Base-by-base conservation (phyloP, 2,888 invertebrate genomes). In the Parnassius glacialis region DNA sequence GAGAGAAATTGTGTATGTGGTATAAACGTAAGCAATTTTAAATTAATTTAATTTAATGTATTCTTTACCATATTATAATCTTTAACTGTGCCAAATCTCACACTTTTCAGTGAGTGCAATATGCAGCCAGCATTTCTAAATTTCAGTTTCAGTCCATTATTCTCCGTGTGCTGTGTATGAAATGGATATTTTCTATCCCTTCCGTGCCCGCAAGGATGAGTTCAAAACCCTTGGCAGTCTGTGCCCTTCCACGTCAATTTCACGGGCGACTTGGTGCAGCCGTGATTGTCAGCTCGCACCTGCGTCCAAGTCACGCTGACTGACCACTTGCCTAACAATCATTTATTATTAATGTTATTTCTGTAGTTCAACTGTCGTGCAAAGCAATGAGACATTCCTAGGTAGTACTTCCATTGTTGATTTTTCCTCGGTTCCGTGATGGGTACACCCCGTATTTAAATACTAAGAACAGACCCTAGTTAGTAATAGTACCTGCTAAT, bases 231-330 rank as follows among this genome's bases (percentile, higher is more conserved):
- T 50, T 51, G 42, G 44, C 43, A 34, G 50, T 3, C 16, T 16
- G 11, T 53, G 57, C 48, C 58, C 59, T 62, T 58, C 62, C 62
- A 44, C 45, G 50, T 58, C 54, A 51, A 62, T 62, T 62, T 59
- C 59, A 62, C 62, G 62, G 54, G n/a, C 62, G 58, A 62, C 51
- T 54, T 58, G 47, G 41, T 44, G 54, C 62, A 48, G 58, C 62
- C 48, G 45, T 62, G 62, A 62, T 62, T 62, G 62, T 43, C 52
- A n/a, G n/a, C 53, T 25, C 9, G 55, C 62, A 62, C 57, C 62
- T 62, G 62, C 58, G 50, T 47, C 50, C 62, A 43, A 55, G 62
- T 62, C 62, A 62, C 62, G 62, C 45, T 54, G 48, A 13, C 43
- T 62, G 55, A 12, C 58, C 48, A 48, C 56, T 48, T 13, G 13